phyloP scores from a whole-genome alignment of 1,140 invertebrate species.

The Aricia agestis region DNA sequence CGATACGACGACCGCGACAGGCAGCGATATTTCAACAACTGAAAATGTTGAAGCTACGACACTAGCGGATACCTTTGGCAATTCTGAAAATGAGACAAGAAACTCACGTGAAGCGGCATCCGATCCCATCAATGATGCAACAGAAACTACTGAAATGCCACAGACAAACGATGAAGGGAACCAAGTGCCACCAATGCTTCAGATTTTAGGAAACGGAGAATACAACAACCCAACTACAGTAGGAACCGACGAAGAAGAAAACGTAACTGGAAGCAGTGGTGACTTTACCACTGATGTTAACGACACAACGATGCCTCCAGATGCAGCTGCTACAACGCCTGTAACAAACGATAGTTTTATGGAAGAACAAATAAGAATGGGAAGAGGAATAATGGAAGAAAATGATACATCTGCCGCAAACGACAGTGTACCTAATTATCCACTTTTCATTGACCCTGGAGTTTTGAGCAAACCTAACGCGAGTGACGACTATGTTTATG shows the following conservation, averaged over 20 bases:
- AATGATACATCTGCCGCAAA: neutral
- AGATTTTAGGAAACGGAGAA: neutral
- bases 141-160: neutral
- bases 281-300: neutral
- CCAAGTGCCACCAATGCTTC: neutral
- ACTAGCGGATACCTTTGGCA: neutral
- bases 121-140: neutral
- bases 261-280: neutral
- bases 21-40: constrained; percentile 1
- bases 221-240: neutral
- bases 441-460: constrained; percentile 16
- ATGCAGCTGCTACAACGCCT: neutral
- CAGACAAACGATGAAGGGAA: neutral
- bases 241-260: neutral
- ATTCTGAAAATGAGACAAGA: constrained; percentile 2
- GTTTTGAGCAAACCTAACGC: neutral
- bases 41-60: neutral
- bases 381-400: constrained; percentile 5
- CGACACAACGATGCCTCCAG: neutral
- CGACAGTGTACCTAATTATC: neutral
- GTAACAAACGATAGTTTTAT: neutral
- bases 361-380: constrained; percentile 1
- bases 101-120: neutral
- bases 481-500: constrained; percentile 14
- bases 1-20: neutral